phyloP scores from a whole-genome alignment of 2,888 invertebrate genomes.

The Drosophila percnosoma region DNA sequence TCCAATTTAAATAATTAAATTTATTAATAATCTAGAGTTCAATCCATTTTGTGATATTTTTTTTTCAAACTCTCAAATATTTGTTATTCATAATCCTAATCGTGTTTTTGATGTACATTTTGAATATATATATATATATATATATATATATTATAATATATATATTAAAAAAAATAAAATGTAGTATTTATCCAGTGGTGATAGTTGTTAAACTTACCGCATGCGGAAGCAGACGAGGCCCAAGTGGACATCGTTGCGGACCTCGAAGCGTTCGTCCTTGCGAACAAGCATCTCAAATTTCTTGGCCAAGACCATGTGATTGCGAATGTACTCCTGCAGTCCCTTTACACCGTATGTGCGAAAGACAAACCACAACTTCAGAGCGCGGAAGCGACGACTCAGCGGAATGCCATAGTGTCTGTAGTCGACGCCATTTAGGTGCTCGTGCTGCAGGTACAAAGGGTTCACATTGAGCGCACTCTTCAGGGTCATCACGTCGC shows the following conservation, averaged over 20 bases:
- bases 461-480: conserved; percentile 95
- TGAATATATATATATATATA: too few species aligned
- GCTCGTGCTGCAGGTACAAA: conserved; percentile 92
- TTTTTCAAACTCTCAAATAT: too few species aligned
- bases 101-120: background rate
- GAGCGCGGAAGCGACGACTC: conserved; percentile 92
- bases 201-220: conserved; percentile 68
- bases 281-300: conserved; percentile 89
- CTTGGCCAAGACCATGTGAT: conserved; percentile 92
- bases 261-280: conserved; percentile 90
- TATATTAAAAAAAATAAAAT: background rate
- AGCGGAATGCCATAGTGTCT: conserved; percentile 95
- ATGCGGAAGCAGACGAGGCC: conserved; percentile 93
- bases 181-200: background rate
- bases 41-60: background rate
- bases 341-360: conserved; percentile 93
- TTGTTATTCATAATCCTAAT: background rate
- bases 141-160: too few species aligned
- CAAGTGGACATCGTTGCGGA: conserved; percentile 90
- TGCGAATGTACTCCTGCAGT: conserved; percentile 92
- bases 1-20: background rate
- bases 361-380: conserved; percentile 95
- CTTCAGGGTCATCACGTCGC: conserved; percentile 90
- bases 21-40: too few species aligned
- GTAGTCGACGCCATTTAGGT: conserved; percentile 89